These are phyloP conservation scores for Peromyscus polionotus DNA, from an alignment of 2,113 vertebrate species.

Conservation along the genomic window DNA sequence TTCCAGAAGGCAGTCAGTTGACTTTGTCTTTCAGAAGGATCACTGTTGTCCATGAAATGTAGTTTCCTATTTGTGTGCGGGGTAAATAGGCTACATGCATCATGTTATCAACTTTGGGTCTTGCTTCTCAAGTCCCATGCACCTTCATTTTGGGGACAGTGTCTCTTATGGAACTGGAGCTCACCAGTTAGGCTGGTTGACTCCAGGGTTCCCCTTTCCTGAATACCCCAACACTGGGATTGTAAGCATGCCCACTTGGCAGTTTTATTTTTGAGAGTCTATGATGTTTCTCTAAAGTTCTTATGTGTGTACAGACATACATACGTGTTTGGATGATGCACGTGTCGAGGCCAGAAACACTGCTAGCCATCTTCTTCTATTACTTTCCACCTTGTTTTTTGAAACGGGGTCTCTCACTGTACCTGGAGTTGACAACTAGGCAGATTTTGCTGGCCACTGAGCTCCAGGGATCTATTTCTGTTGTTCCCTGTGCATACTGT, in stretches of 20 bases:
- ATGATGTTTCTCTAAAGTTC: neutral
- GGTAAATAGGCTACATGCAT: neutral
- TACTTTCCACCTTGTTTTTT: neutral
- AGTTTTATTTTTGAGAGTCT: neutral
- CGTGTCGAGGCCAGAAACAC: neutral
- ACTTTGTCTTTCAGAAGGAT: neutral
- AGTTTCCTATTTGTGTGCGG: neutral
- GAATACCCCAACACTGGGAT: neutral
- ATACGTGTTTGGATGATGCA: neutral
- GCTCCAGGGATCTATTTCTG: neutral
- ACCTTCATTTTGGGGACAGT: neutral
- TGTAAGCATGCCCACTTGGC: neutral
- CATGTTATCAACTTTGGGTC: neutral
- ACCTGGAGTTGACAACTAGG: neutral
- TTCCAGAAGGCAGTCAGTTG: neutral
- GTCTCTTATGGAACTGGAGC: neutral
- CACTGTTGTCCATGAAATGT: neutral
- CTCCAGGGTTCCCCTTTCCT: neutral
- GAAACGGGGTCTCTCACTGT: neutral
- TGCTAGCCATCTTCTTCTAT: neutral
- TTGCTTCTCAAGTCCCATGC: neutral
- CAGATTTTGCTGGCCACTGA: neutral
- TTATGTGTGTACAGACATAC: neutral
- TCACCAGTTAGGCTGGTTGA: neutral
- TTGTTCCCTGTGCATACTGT: neutral